A percentile compares a stretch with the other conserved stretches of the same genome.
Conservation (phyloP, 1,140 invertebrate genomes). For the Hyphantria cunea region DNA sequence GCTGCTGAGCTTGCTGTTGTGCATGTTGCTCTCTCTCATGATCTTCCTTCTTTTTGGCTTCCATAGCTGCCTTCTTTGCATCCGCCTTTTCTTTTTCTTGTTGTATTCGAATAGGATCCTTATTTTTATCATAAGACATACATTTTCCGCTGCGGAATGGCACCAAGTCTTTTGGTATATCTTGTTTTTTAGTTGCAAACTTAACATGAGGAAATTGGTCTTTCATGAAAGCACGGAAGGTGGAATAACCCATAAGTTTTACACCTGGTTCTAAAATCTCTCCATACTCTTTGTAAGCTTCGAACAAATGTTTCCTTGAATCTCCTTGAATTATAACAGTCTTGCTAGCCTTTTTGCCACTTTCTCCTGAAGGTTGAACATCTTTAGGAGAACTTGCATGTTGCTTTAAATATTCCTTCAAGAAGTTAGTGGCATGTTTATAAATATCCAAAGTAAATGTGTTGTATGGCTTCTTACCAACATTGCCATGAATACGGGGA, state of each 20-base stretch:
- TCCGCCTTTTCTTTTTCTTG: slow-evolving; percentile 77
- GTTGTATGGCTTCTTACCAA: slow-evolving; percentile 91
- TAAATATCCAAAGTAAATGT: slow-evolving; percentile 90
- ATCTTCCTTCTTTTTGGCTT: slow-evolving; percentile 76
- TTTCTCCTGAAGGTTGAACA: slow-evolving; percentile 82
- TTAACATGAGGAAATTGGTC: slow-evolving; percentile 90
- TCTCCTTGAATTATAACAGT: slow-evolving; percentile 86
- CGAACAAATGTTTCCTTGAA: slow-evolving; percentile 88
- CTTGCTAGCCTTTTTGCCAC: slow-evolving; percentile 71
- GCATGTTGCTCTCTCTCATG: slow-evolving; percentile 69
- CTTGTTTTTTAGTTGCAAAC: slow-evolving; percentile 85
- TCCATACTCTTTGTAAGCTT: slow-evolving; percentile 88
- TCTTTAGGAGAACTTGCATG: slow-evolving; percentile 75
- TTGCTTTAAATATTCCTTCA: slow-evolving; percentile 86
- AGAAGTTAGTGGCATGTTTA: slow-evolving; percentile 88
- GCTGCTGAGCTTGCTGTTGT: slow-evolving; percentile 67
- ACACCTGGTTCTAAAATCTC: slow-evolving; percentile 85
- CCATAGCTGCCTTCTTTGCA: slow-evolving; percentile 71
- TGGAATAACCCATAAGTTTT: slow-evolving; percentile 90
- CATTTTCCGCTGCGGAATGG: slow-evolving; percentile 78
- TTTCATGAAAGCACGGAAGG: slow-evolving; percentile 90
- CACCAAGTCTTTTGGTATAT: slow-evolving; percentile 80
- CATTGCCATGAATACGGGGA: slow-evolving; percentile 89
- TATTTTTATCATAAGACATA: slow-evolving; percentile 79
- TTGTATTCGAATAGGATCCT: slow-evolving; percentile 76